A percentile compares a stretch with the other conserved stretches of the same genome.
Evolutionary conservation across 2,888 invertebrate species (phyloP).

Genomic region (Pasiphila rectangulata): DNA sequence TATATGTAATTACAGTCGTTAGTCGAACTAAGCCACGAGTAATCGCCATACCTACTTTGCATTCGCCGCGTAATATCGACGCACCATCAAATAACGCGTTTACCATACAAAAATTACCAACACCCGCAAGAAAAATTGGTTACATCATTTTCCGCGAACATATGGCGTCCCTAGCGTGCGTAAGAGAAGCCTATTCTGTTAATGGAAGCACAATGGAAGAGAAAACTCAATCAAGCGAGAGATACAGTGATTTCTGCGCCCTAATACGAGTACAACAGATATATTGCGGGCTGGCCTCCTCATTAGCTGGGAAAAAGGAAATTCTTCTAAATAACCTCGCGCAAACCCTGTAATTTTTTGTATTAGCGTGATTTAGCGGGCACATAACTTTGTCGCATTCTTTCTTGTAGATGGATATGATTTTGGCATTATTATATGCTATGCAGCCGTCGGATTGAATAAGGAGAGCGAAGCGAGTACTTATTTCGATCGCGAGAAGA

Average conservation of each 20-base stretch:
- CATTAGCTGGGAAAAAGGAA: slow-evolving; percentile 62
- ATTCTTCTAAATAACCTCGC: slow-evolving; percentile 58
- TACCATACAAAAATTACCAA: slow-evolving; percentile 27
- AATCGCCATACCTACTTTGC: too few species aligned
- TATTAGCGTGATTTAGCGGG: slow-evolving; percentile 60
- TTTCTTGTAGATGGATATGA: background rate
- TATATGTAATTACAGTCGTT: too few species aligned
- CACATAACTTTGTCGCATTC: slow-evolving; percentile 39
- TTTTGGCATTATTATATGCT: background rate
- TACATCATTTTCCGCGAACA: slow-evolving; percentile 71
- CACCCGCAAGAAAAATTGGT: slow-evolving; percentile 58
- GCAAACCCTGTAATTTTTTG: slow-evolving; percentile 54
- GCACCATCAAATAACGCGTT: slow-evolving; percentile 21
- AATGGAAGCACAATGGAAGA: slow-evolving; percentile 77
- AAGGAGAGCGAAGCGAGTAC: too few species aligned
- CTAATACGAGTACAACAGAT: slow-evolving; percentile 75
- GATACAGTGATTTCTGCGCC: slow-evolving; percentile 75
- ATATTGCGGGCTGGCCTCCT: slow-evolving; percentile 67
- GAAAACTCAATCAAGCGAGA: slow-evolving; percentile 78
- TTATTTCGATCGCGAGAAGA: too few species aligned
- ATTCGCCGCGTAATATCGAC: slow-evolving; percentile 8
- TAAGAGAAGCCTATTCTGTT: slow-evolving; percentile 67
- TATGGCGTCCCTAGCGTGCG: slow-evolving; percentile 57
- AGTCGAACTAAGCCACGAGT: too few species aligned
- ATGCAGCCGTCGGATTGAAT: too few species aligned